Evolutionary conservation across 2,113 vertebrate species (phyloP).

Genomic region (Aspiorhynchus laticeps): DNA sequence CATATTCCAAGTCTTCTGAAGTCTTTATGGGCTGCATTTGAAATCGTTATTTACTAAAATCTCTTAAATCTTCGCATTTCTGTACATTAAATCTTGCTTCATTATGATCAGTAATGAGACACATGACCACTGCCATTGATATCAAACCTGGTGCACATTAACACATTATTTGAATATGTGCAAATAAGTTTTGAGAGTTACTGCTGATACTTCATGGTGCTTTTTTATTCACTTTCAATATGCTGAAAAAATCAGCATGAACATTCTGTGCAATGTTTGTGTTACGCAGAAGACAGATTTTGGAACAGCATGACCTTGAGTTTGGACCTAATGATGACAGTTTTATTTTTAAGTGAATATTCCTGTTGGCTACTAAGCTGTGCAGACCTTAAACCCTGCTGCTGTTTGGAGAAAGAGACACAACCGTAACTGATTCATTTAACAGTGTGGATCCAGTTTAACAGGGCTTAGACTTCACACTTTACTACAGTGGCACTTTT

Average conservation of each 20-base stretch:
- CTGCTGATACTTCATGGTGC: neutral
- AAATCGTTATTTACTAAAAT: too few relatives aligned
- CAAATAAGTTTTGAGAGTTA: neutral
- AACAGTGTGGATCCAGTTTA: neutral
- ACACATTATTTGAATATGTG: neutral
- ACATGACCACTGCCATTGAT: neutral
- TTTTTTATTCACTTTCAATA: neutral
- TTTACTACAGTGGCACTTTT: neutral
- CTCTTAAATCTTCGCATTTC: neutral
- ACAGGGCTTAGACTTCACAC: neutral
- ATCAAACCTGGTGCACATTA: neutral
- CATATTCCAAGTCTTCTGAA: neutral
- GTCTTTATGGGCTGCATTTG: too few relatives aligned
- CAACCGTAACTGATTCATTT: neutral
- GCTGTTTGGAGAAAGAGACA: neutral
- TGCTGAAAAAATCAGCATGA: neutral
- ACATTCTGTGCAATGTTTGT: neutral
- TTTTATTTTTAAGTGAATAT: neutral
- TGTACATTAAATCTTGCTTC: neutral
- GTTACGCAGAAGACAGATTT: neutral
- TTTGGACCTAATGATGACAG: neutral
- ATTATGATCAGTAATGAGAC: neutral
- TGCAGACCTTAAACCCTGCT: neutral
- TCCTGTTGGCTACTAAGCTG: neutral
- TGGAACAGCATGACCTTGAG: neutral